A percentile compares a stretch with the other conserved stretches of the same genome.
Evolutionary conservation across 2,797 vertebrate genomes (phyloP).

Genomic region (Sebastes aleutianus): DNA sequence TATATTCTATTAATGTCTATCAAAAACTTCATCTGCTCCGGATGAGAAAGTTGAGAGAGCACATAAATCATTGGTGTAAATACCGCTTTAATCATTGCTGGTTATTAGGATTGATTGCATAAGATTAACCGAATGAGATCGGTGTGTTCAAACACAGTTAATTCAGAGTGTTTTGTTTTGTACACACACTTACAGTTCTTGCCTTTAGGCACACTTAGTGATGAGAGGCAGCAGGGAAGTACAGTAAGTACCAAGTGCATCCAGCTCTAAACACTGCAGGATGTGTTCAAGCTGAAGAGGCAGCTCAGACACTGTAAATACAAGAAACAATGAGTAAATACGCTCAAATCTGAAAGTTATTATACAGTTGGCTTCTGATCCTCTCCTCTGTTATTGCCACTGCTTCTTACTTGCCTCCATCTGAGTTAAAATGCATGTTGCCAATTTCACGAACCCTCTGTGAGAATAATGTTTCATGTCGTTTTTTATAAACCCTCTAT

Average conservation of each 20-base stretch:
- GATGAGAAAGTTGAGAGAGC: background rate
- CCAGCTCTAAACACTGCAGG: background rate
- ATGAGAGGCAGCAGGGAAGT: background rate
- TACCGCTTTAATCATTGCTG: slow-evolving; percentile 1
- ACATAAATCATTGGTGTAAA: background rate
- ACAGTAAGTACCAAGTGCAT: background rate
- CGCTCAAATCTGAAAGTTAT: slow-evolving; percentile 39
- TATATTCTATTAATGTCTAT: background rate
- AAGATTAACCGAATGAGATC: slow-evolving; percentile 8
- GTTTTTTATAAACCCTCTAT: slow-evolving; percentile 49
- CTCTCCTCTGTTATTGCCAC: slow-evolving; percentile 4
- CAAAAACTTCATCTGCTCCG: background rate
- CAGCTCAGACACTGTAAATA: slow-evolving; percentile 8
- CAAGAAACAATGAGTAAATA: slow-evolving; percentile 1
- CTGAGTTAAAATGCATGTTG: slow-evolving; percentile 8
- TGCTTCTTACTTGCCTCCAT: slow-evolving; percentile 15
- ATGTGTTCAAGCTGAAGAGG: slow-evolving; percentile 10
- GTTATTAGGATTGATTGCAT: slow-evolving; percentile 24
- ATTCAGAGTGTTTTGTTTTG: slow-evolving; percentile 35
- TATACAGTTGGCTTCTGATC: slow-evolving; percentile 24
- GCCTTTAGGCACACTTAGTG: background rate
- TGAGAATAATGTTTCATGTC: slow-evolving; percentile 21
- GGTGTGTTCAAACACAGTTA: slow-evolving; percentile 14
- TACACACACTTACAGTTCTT: slow-evolving; percentile 12
- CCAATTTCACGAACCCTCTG: slow-evolving; percentile 15